Conservation (phyloP, 2,113 vertebrate species). For the Heterocephalus glaber region DNA sequence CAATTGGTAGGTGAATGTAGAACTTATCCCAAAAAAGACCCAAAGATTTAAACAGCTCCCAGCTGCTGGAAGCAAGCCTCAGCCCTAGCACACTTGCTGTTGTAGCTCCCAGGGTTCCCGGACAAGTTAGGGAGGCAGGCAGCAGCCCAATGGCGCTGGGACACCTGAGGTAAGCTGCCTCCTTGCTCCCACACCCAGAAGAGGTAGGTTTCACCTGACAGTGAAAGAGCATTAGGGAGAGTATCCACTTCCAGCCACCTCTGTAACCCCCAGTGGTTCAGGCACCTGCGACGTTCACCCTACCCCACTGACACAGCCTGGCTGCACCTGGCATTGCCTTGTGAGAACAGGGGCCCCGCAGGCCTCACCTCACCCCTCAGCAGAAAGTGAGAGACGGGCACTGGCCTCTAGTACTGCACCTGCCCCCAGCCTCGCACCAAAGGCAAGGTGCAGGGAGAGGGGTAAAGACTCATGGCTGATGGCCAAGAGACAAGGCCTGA, state of each 20-base stretch:
- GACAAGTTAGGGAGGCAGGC: not conserved
- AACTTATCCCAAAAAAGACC: not conserved
- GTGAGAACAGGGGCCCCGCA: not conserved
- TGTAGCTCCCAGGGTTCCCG: not conserved
- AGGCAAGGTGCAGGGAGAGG: rapidly evolving
- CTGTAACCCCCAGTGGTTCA: not conserved
- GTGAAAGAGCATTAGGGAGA: not conserved
- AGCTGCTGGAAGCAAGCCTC: not conserved
- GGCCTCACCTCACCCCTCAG: not conserved
- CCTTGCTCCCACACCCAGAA: not conserved
- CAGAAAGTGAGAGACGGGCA: not conserved
- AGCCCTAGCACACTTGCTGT: rapidly evolving
- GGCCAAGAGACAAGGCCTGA: not conserved
- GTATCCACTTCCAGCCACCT: too few species aligned
- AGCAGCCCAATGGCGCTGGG: not conserved
- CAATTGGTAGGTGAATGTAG: not conserved
- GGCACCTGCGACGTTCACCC: not conserved
- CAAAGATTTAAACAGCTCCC: not conserved
- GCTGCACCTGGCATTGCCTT: not conserved
- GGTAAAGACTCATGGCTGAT: rapidly evolving
- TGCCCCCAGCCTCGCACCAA: not conserved
- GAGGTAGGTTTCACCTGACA: too few species aligned
- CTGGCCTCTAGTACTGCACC: not conserved
- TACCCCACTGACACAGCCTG: not conserved
- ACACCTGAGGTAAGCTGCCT: not conserved